phyloP scores from a whole-genome alignment of 2,888 invertebrate species.

The Polyommatus icarus region DNA sequence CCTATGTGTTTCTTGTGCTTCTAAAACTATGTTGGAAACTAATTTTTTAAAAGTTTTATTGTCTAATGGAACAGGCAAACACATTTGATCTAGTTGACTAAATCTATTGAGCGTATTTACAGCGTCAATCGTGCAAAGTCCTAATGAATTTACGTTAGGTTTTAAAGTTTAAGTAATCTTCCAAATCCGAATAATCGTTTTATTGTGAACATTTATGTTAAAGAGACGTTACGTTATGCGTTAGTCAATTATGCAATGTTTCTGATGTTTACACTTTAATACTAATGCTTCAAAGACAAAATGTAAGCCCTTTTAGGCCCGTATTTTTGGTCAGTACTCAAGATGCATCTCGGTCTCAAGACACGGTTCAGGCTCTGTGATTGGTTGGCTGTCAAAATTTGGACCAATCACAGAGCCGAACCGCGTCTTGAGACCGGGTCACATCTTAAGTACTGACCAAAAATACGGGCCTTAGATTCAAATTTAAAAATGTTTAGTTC shows the following conservation, averaged over 20 bases:
- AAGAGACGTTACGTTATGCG: too few species aligned
- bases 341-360: too few species aligned
- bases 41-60: not conserved
- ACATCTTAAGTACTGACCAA: too few species aligned
- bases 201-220: not conserved
- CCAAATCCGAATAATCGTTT: not conserved
- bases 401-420: too few species aligned
- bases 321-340: too few species aligned
- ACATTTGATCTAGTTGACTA: constrained; percentile 20
- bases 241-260: not conserved
- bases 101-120: constrained; percentile 41
- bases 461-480: too few species aligned
- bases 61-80: constrained; percentile 26
- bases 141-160: not conserved
- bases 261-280: not conserved
- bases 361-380: too few species aligned
- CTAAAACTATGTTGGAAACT: constrained; percentile 18
- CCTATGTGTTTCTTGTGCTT: constrained; percentile 2
- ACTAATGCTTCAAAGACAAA: too few species aligned
- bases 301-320: too few species aligned
- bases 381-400: too few species aligned
- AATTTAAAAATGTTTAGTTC: too few species aligned
- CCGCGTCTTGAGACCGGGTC: too few species aligned
- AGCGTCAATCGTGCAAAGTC: constrained; percentile 37
- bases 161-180: not conserved